phyloP scores from a whole-genome alignment of 2,113 vertebrate species.

The Phyllostomus discolor region DNA sequence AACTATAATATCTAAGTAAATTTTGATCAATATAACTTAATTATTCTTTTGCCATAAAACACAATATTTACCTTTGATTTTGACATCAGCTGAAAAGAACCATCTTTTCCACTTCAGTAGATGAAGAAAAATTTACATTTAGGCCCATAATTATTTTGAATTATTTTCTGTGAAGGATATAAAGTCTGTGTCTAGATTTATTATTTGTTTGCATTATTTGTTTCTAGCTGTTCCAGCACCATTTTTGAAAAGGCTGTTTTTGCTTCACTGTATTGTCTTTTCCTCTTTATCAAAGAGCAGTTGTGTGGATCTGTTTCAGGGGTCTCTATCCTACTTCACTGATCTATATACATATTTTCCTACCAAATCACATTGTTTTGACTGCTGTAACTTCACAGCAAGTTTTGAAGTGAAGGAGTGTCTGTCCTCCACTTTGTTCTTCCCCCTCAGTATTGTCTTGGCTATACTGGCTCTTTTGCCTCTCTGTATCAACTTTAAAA shows the following conservation, averaged over 20 bases:
- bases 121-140: neutral
- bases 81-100: neutral
- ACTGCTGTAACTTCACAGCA: neutral
- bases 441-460: neutral
- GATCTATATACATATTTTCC: neutral
- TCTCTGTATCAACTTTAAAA: neutral
- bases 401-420: neutral
- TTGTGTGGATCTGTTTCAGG: neutral
- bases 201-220: neutral
- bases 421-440: neutral
- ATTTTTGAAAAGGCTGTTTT: neutral
- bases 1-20: neutral
- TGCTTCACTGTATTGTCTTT: neutral
- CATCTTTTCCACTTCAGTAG: neutral
- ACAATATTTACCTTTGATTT: neutral
- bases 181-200: neutral
- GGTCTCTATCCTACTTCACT: neutral
- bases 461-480: neutral
- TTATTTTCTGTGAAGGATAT: neutral
- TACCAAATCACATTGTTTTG: neutral
- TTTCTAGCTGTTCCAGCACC: neutral
- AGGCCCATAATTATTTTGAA: neutral
- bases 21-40: neutral
- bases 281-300: neutral
- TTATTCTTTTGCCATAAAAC: neutral